phyloP scores from a whole-genome alignment of 2,888 invertebrate species.

The Harmothoe impar region DNA sequence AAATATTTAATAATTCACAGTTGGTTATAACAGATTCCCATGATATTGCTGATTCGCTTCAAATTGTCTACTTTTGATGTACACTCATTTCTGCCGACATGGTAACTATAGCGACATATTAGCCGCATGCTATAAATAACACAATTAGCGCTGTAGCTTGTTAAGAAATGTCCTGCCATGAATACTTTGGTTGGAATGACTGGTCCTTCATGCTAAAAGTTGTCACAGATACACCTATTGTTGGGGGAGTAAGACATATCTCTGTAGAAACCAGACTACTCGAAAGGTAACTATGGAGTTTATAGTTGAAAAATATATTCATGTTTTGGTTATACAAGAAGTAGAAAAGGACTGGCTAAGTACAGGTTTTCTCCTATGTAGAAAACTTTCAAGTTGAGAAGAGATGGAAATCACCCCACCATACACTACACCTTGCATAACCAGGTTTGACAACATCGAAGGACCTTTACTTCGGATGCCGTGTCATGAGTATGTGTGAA shows the following conservation, averaged over 20 bases:
- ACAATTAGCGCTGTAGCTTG: neutral
- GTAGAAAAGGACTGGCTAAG: slow-evolving; percentile 3
- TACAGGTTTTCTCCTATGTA: slow-evolving; percentile 18
- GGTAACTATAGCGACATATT: too few relatives aligned
- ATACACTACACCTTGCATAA: neutral
- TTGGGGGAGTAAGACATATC: neutral
- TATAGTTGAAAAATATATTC: slow-evolving; percentile 17
- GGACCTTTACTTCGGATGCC: too few relatives aligned
- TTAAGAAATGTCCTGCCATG: neutral
- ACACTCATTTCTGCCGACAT: too few relatives aligned
- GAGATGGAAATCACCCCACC: neutral
- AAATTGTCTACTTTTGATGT: too few relatives aligned
- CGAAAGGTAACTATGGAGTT: neutral
- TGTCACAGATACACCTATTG: too few relatives aligned
- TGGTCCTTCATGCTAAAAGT: neutral
- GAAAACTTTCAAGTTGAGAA: neutral
- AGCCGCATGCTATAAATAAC: neutral
- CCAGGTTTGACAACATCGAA: neutral
- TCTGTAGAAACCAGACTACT: neutral
- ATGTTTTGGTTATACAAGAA: neutral
- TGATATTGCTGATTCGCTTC: too few relatives aligned
- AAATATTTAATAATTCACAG: too few relatives aligned
- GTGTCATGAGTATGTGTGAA: too few relatives aligned
- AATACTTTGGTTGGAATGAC: neutral
- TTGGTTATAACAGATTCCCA: too few relatives aligned